A percentile compares a stretch with the other conserved stretches of the same genome.
These are phyloP conservation scores for Clarias gariepinus DNA, from an alignment of 2,113 vertebrate species.

Conservation along the genomic window DNA sequence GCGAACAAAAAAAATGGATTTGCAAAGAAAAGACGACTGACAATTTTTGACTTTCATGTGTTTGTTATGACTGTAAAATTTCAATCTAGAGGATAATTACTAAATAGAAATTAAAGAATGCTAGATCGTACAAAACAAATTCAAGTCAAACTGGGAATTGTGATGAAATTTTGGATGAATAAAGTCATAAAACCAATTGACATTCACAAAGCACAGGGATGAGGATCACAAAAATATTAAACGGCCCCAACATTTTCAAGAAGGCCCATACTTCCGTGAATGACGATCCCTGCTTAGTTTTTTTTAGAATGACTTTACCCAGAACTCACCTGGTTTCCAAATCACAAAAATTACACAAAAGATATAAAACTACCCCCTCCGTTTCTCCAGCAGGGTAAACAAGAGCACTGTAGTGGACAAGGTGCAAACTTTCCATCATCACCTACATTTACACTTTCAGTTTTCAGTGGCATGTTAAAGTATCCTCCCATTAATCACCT, in stretches of 20 bases:
- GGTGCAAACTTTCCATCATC: neutral
- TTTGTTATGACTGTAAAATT: neutral
- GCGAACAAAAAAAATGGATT: neutral
- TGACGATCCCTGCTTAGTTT: too few species aligned
- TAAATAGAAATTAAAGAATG: neutral
- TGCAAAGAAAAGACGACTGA: neutral
- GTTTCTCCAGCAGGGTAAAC: neutral
- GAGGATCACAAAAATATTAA: too few species aligned
- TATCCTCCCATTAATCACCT: too few species aligned
- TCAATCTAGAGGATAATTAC: neutral
- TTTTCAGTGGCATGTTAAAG: too few species aligned
- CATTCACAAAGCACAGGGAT: too few species aligned
- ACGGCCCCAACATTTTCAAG: too few species aligned
- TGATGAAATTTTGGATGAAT: too few species aligned
- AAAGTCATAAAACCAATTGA: too few species aligned
- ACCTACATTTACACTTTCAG: neutral
- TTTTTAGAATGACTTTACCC: too few species aligned
- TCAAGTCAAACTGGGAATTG: too few species aligned
- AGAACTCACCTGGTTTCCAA: neutral
- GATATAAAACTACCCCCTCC: neutral
- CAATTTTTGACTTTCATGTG: neutral
- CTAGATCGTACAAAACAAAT: neutral
- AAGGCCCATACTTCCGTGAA: too few species aligned
- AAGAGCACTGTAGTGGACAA: neutral
- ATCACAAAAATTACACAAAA: neutral